Percentiles rank a stretch among this genome's conserved stretches.
phyloP scores from a whole-genome alignment of 2,888 invertebrate genomes.

The Xestoiulus laeticollis region DNA sequence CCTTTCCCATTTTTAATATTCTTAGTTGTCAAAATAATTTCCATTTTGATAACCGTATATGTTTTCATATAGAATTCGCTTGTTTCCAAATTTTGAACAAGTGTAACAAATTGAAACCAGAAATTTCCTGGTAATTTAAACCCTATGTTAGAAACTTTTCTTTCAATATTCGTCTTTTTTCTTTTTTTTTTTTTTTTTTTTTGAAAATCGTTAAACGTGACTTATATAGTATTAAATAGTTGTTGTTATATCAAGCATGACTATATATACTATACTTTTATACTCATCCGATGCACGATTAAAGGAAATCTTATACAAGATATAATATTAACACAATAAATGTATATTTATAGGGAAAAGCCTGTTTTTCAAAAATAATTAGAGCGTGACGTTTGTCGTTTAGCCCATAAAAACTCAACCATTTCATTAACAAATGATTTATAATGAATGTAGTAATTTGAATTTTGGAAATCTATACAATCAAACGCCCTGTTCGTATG shows the following conservation, averaged over 20 bases:
- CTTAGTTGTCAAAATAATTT: constrained; percentile 11
- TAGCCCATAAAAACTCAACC: not conserved
- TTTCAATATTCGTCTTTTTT: not conserved
- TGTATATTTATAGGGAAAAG: not conserved
- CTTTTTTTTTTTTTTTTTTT: not conserved
- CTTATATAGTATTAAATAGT: not conserved
- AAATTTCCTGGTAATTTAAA: not conserved
- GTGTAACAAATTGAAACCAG: not conserved
- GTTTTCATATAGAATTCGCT: not conserved
- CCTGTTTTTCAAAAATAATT: not conserved
- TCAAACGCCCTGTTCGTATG: not conserved
- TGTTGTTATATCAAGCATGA: not conserved
- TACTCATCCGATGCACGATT: not conserved
- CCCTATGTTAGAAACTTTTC: not conserved
- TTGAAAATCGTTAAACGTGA: not conserved
- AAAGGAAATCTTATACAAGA: not conserved
- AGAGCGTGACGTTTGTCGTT: constrained; percentile 25
- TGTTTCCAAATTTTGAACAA: not conserved
- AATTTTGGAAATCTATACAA: not conserved
- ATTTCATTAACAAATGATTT: constrained; percentile 2
- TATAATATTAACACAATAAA: not conserved
- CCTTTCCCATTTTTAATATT: not conserved
- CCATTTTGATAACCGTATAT: not conserved
- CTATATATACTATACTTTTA: not conserved
- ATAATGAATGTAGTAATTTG: not conserved